A percentile compares a stretch with the other conserved stretches of the same genome.
Evolutionary conservation across 2,113 vertebrate species (phyloP).

Genomic region (Dicentrarchus labrax): DNA sequence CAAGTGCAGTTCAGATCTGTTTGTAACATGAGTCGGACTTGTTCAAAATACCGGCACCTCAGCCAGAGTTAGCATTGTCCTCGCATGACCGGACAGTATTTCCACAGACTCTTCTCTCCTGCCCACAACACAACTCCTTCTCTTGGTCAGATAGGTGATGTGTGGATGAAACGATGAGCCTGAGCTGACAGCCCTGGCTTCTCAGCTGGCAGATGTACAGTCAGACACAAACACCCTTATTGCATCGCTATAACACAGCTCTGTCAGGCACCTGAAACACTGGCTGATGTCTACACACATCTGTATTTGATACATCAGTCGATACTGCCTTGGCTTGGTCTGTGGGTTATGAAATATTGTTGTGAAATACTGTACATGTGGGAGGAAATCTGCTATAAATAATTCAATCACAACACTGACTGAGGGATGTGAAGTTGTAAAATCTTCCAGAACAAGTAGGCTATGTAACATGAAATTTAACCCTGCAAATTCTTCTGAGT

Average conservation of each 20-base stretch:
- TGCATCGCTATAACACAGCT: not conserved
- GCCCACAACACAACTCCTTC: slow-evolving; percentile 5
- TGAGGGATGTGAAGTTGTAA: not conserved
- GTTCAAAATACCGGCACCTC: slow-evolving; percentile 13
- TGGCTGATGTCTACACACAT: not conserved
- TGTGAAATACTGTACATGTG: slow-evolving; percentile 32
- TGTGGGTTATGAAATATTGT: slow-evolving; percentile 20
- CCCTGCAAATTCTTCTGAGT: not conserved
- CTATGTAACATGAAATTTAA: not conserved
- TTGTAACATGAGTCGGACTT: not conserved
- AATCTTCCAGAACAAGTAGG: not conserved
- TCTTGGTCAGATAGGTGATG: not conserved
- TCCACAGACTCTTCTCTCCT: not conserved
- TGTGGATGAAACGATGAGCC: not conserved
- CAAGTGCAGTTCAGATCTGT: not conserved
- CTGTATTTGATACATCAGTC: slow-evolving; percentile 16
- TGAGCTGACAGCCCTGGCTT: no score
- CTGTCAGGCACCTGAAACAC: not conserved
- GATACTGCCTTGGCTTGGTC: not conserved
- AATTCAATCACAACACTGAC: slow-evolving; percentile 2
- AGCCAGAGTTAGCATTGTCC: slow-evolving; percentile 3
- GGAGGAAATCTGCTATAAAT: slow-evolving; percentile 31
- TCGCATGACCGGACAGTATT: not conserved
- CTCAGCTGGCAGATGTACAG: not conserved
- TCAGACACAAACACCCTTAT: not conserved